phyloP scores from a whole-genome alignment of 2,797 vertebrate genomes.

The Otolemur crassicaudatus region DNA sequence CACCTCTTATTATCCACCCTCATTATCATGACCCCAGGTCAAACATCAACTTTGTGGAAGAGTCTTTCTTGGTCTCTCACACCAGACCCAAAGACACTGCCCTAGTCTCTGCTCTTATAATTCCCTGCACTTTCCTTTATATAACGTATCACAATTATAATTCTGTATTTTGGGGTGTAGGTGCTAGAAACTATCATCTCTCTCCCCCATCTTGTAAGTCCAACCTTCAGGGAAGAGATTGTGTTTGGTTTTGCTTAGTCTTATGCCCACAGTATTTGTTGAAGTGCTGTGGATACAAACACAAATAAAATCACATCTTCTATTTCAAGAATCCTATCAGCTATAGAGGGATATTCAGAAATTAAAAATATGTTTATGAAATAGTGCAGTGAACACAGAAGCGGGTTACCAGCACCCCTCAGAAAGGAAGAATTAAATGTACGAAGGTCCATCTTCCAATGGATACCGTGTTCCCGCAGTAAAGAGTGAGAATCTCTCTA shows the following conservation, averaged over 20 bases:
- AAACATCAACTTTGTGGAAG: neutral
- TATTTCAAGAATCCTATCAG: neutral
- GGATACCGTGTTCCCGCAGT: neutral
- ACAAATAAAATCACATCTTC: neutral
- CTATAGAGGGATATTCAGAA: neutral
- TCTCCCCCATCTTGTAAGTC: neutral
- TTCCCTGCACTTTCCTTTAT: neutral
- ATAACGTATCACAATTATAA: neutral
- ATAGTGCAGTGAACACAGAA: neutral
- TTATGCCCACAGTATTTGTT: neutral
- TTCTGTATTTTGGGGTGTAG: neutral
- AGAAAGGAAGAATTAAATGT: neutral
- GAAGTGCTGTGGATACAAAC: neutral
- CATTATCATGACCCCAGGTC: neutral
- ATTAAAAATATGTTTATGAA: neutral
- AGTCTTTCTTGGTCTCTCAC: neutral
- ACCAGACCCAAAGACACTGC: neutral
- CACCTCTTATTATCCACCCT: neutral
- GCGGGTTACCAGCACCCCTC: neutral
- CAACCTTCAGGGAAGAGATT: neutral
- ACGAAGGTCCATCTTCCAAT: neutral
- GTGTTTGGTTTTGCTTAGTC: neutral
- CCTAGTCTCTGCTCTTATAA: neutral
- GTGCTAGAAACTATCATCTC: neutral
- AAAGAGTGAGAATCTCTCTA: neutral